These are phyloP conservation scores for Nasonovia ribisnigri DNA, from an alignment of 2,888 invertebrate species.

Conservation along the genomic window DNA sequence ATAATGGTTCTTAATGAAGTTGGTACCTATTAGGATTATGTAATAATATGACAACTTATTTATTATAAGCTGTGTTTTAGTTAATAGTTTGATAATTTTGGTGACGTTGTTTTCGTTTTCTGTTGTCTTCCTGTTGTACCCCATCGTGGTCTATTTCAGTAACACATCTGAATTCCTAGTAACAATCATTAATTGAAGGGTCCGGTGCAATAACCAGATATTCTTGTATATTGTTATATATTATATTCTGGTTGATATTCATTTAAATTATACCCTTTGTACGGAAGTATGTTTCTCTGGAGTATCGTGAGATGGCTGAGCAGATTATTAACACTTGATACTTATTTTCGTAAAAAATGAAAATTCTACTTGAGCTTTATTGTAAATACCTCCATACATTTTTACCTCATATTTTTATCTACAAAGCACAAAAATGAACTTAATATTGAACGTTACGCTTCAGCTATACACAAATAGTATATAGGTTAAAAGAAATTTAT, in stretches of 20 bases:
- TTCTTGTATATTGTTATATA: not conserved
- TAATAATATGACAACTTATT: no score
- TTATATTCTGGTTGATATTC: not conserved
- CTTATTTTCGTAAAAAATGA: not conserved
- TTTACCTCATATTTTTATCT: not conserved
- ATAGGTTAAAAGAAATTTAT: not conserved
- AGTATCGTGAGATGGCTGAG: not conserved
- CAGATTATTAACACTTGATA: not conserved
- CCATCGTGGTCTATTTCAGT: not conserved
- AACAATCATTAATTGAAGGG: not conserved
- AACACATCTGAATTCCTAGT: not conserved
- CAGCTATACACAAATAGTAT: not conserved
- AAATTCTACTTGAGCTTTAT: not conserved
- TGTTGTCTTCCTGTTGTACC: not conserved
- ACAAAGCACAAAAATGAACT: not conserved
- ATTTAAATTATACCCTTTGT: not conserved
- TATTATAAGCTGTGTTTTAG: no score
- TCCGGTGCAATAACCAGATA: not conserved
- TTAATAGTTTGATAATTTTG: no score
- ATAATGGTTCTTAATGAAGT: no score
- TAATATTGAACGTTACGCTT: not conserved
- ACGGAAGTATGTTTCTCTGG: not conserved
- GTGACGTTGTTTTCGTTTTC: no score
- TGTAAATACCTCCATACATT: not conserved
- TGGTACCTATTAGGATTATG: no score